Evolutionary conservation across 2,888 invertebrate genomes (phyloP).

Genomic region (Cyclophora punctaria): DNA sequence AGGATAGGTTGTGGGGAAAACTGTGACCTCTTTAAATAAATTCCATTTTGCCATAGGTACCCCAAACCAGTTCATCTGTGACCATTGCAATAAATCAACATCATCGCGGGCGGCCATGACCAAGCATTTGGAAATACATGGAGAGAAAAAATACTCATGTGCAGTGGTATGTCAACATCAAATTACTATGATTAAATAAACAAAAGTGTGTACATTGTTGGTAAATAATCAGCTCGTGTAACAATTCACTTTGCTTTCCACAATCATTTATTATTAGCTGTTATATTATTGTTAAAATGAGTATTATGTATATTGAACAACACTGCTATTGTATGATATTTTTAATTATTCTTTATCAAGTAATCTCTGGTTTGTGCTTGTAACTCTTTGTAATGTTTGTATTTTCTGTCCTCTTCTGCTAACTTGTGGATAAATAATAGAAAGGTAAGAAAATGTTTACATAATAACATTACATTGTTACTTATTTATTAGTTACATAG

Average conservation of each 20-base stretch:
- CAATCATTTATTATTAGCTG: too few species aligned
- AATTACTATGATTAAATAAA: background rate
- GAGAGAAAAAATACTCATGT: conserved; percentile 81
- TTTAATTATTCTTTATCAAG: too few species aligned
- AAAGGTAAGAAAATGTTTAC: conserved; percentile 24
- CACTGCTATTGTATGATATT: too few species aligned
- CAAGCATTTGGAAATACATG: conserved; percentile 81
- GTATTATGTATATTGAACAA: too few species aligned
- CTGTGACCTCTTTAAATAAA: too few species aligned
- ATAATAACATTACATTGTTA: background rate
- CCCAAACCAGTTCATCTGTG: conserved; percentile 79
- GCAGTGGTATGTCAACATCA: conserved; percentile 59
- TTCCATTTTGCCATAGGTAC: conserved; percentile 23
- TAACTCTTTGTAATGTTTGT: conserved; percentile 4
- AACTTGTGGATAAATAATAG: conserved; percentile 9
- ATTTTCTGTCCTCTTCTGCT: conserved; percentile 22
- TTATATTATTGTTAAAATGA: too few species aligned
- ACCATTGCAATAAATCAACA: conserved; percentile 82
- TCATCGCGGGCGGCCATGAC: conserved; percentile 84
- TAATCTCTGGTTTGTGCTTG: background rate
- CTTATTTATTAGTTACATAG: too few species aligned
- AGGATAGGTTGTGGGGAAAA: too few species aligned
- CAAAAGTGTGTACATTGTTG: background rate
- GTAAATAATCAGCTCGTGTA: too few species aligned
- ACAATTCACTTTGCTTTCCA: too few species aligned